phyloP scores from a whole-genome alignment of 2,888 invertebrate genomes.

The Epicampocera succincta region DNA sequence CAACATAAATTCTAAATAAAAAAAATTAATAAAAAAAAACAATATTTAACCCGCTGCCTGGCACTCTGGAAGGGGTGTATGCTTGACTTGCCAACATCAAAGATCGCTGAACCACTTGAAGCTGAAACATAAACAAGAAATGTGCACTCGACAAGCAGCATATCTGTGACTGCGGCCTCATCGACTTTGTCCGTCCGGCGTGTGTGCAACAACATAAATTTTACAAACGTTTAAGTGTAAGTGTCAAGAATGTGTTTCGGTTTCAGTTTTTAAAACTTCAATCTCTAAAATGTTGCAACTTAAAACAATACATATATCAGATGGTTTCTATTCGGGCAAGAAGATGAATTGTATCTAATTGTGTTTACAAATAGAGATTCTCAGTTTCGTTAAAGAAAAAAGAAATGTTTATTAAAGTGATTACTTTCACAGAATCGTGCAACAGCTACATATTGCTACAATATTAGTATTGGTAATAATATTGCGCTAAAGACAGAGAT shows the following conservation, averaged over 20 bases:
- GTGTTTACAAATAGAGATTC: slow-evolving; percentile 61
- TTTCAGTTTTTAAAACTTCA: slow-evolving; percentile 50
- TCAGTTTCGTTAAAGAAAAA: slow-evolving; percentile 37
- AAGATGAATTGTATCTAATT: slow-evolving; percentile 59
- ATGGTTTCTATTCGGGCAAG: slow-evolving; percentile 34
- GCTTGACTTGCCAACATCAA: slow-evolving; percentile 72
- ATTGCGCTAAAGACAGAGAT: background rate
- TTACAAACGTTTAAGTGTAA: slow-evolving; percentile 62
- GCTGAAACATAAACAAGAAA: slow-evolving; percentile 68
- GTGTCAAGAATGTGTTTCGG: slow-evolving; percentile 67
- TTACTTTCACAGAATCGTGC: slow-evolving; percentile 60
- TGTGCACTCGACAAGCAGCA: slow-evolving; percentile 13
- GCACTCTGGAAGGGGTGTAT: slow-evolving; percentile 69
- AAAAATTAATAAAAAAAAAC: background rate
- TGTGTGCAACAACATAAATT: slow-evolving; percentile 39
- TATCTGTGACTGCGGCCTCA: slow-evolving; percentile 10
- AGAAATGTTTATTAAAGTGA: slow-evolving; percentile 50
- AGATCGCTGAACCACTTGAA: slow-evolving; percentile 72
- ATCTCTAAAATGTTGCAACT: slow-evolving; percentile 50
- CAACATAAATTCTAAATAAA: slow-evolving; percentile 25
- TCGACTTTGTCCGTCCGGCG: background rate
- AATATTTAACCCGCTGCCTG: background rate
- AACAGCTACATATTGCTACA: slow-evolving; percentile 21
- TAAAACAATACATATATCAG: slow-evolving; percentile 38
- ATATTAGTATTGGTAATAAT: slow-evolving; percentile 20